Evolutionary conservation across 1,140 invertebrate species (phyloP), one percentile per base, ranked within the genome.

Genomic region (Melanaphis sacchari): DNA sequence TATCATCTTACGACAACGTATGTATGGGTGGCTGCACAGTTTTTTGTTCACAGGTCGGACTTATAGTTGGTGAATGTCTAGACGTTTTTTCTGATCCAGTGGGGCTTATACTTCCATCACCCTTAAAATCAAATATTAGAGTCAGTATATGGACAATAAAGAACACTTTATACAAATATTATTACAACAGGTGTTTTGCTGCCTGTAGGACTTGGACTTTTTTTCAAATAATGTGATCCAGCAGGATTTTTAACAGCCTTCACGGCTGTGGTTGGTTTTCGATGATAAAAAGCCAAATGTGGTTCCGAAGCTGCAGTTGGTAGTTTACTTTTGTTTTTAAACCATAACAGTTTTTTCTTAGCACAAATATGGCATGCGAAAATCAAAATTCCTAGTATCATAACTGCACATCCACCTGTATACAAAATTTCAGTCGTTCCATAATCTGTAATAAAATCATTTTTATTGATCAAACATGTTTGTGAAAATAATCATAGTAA

Each of bases 201-300:
- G 81, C 81, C 91, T 8, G 91, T 93, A 6, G 91, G 91, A 93
- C 91, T 93, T 3, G 91, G 91, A 3, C 91, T 93, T 85, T 93
- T 93, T 41, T 93, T 93, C 91, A 93, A 84, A 84, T 93, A 93
- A 85, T 93, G 91, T 66, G 91, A 84, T 93, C 91, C 91, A 54
- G 81, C 2, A 24, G 66, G 31, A 1, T 93, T 93, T 84, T 93
- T 93, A 1, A 93, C 91, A 7, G 91, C 43, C 36, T 93, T 93
- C 2, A 93, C 91, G 1, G 91, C 91, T 54, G 91, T 93, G 15
- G 91, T 93, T 7, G 91, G 91, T 15, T 93, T 93, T 54, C 91
- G 81, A 21, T 93, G 91, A 41, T 93, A 93, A 93, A 93, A 93
- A 2, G 91, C 91, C 81, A 93, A 93, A 54, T 93, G 91, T 66